These are phyloP conservation scores for Centruroides sculpturatus DNA, from an alignment of 1,140 invertebrate genomes.

Conservation along the genomic window DNA sequence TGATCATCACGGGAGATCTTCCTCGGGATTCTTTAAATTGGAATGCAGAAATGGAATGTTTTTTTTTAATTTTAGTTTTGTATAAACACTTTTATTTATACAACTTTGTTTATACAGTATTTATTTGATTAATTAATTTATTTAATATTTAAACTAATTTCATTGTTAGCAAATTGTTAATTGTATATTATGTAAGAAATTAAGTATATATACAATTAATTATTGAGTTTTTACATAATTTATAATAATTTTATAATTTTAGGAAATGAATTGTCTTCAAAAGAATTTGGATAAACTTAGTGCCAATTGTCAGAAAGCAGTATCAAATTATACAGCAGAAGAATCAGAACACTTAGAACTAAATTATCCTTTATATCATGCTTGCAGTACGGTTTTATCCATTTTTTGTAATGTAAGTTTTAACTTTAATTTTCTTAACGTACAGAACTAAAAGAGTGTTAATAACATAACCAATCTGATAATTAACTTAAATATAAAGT, in stretches of 20 bases:
- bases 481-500: too few species aligned
- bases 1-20: too few species aligned
- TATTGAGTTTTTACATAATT: background rate
- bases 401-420: slow-evolving; percentile 53
- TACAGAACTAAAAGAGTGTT: background rate
- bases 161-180: too few species aligned
- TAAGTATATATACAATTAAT: slow-evolving; percentile 1
- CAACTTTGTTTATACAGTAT: too few species aligned
- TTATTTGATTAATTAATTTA: too few species aligned
- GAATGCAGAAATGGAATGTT: too few species aligned
- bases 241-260: slow-evolving; percentile 1
- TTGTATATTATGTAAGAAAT: too few species aligned
- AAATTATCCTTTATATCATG: slow-evolving; percentile 64
- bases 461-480: too few species aligned
- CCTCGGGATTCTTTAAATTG: too few species aligned
- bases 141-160: too few species aligned
- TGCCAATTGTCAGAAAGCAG: slow-evolving; percentile 48
- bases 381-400: slow-evolving; percentile 68
- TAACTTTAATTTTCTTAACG: background rate
- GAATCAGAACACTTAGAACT: slow-evolving; percentile 71
- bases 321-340: slow-evolving; percentile 78
- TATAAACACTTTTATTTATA: too few species aligned
- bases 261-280: slow-evolving; percentile 77
- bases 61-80: too few species aligned
- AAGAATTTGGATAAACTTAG: slow-evolving; percentile 59